Evolutionary conservation across 2,797 vertebrate species (phyloP), one percentile per base, ranked within the genome.

Genomic region (Anas bahamensis): DNA sequence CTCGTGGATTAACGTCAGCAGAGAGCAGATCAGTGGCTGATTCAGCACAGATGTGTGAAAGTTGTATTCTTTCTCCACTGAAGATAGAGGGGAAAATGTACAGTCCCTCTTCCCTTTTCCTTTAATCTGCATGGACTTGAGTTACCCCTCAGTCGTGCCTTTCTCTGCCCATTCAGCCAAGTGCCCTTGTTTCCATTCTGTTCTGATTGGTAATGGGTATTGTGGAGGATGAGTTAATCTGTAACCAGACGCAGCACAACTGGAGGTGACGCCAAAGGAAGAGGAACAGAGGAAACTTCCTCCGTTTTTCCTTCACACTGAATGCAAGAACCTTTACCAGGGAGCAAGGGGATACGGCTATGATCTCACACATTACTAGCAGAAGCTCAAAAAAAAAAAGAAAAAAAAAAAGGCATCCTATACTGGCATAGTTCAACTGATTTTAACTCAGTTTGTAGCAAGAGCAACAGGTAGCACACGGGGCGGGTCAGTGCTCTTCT

Each of bases 11-110:
- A 80, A 88, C 6, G 3, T 83, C 87, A 92, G 44, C 70, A 86
- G 44, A 28, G 80, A 83, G 78, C 91, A 83, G 75, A 93, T 59
- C 53, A 41, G 31, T 83, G 71, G 82, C 84, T 87, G 60, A 88
- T 86, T 86, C 89, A 83, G 66, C 46, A 76, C 66, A 83, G 64
- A 79, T 88, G n/a, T 82, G 57, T 4, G 10, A 92, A 96, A 94
- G 70, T 31, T 63, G 21, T 83, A 33, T 73, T 91, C 37, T 80
- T 92, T 74, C 44, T 80, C 22, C 39, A 31, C 68, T 91, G 52
- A 77, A 83, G 66, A 53, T 46, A 80, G 31, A 70, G 23, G 14
- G 59, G 85, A 77, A 41, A 63, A 80, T n/a, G 75, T 68, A 59
- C 39, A 76, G 48, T 10, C 28, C 15, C 41, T 41, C 3, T 42